phyloP scores from a whole-genome alignment of 2,113 vertebrate genomes.

The Ramphastos sulfuratus region DNA sequence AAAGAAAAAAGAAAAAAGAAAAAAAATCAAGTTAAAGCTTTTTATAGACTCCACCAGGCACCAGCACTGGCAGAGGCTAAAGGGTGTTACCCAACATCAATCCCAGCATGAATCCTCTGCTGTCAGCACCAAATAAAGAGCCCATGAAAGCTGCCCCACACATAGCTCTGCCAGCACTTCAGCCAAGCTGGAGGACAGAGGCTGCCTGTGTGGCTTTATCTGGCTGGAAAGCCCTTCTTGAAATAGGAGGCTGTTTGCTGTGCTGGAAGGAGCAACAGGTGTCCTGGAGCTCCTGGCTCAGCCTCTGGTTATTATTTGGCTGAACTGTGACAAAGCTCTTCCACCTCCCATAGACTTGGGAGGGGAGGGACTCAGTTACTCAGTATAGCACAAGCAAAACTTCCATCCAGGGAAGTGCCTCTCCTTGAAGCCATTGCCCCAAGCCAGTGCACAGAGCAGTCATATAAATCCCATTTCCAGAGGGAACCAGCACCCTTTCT shows the following conservation, averaged over 20 bases:
- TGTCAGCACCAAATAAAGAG: conserved; percentile 41
- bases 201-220: background rate
- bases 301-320: background rate
- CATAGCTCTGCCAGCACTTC: background rate
- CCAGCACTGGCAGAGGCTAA: background rate
- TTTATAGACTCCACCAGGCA: background rate
- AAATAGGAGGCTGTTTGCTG: background rate
- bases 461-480: background rate
- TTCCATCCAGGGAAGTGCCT: background rate
- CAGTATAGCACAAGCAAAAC: rapidly evolving
- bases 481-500: background rate
- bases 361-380: background rate
- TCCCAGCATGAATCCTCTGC: background rate
- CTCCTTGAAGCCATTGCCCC: background rate
- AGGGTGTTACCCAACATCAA: background rate
- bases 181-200: background rate
- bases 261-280: conserved; percentile 1
- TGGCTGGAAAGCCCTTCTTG: conserved; percentile 1
- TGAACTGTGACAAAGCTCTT: background rate
- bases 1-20: background rate
- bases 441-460: background rate
- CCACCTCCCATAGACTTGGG: background rate
- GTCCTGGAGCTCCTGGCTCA: background rate
- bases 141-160: background rate
- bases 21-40: background rate